Evolutionary conservation across 2,888 invertebrate genomes (phyloP).

Genomic region (Nineta flava): DNA sequence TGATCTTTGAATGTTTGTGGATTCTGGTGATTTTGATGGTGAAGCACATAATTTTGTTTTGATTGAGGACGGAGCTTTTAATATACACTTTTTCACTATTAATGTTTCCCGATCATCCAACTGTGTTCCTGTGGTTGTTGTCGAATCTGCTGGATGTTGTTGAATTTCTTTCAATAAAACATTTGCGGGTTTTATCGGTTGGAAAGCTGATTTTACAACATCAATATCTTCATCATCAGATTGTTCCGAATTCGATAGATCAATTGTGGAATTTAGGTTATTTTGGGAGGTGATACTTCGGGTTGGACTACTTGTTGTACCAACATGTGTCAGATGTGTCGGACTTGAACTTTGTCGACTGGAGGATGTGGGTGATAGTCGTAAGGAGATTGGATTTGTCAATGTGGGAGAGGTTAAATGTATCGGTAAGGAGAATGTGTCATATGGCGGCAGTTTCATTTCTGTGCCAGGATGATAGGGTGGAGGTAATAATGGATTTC

Average conservation of each 20-base stretch:
- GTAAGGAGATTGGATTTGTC: constrained; percentile 21
- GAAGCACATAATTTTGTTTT: constrained; percentile 31
- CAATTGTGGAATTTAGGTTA: constrained; percentile 45
- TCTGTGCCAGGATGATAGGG: constrained; percentile 30
- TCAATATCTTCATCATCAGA: constrained; percentile 59
- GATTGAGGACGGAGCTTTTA: constrained; percentile 43
- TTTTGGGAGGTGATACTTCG: constrained; percentile 22
- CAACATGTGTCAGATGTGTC: too few species aligned
- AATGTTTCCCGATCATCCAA: neutral
- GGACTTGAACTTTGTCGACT: constrained; percentile 37
- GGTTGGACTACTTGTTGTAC: constrained; percentile 15
- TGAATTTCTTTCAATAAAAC: constrained; percentile 35
- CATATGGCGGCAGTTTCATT: constrained; percentile 20
- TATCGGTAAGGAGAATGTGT: constrained; percentile 16
- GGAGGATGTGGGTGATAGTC: constrained; percentile 35
- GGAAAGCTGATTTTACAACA: constrained; percentile 60
- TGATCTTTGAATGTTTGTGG: constrained; percentile 13
- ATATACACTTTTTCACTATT: constrained; percentile 29
- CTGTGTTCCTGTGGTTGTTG: constrained; percentile 21
- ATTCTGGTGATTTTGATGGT: constrained; percentile 24
- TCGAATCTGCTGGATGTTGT: constrained; percentile 35
- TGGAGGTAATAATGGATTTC: constrained; percentile 34
- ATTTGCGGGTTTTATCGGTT: constrained; percentile 45
- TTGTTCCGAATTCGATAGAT: constrained; percentile 40
- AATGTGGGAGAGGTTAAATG: constrained; percentile 24